Conservation (phyloP, 2,888 invertebrate genomes). For the Philereme vetulata region DNA sequence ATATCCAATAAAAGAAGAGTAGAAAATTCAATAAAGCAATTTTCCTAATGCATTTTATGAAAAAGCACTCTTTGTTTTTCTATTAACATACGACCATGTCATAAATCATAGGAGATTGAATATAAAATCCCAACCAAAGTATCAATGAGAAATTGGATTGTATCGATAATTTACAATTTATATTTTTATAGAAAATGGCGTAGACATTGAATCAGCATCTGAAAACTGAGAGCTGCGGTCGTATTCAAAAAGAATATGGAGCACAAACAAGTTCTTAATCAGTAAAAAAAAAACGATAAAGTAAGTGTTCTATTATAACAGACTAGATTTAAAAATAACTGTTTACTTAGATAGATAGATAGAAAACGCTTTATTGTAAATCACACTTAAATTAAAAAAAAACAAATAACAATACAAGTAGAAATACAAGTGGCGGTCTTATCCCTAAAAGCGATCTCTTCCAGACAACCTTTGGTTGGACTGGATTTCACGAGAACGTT, state of each 20-base stretch:
- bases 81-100: constrained; percentile 23
- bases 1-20: constrained; percentile 17
- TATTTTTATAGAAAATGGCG: constrained; percentile 33
- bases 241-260: constrained; percentile 17
- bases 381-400: too few species aligned
- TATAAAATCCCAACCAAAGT: constrained; percentile 18
- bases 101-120: constrained; percentile 33
- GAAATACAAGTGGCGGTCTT: too few species aligned
- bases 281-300: too few species aligned
- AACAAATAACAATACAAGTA: too few species aligned
- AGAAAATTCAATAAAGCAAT: constrained; percentile 23
- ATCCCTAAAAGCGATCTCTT: too few species aligned
- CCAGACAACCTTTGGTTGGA: too few species aligned
- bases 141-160: constrained; percentile 24
- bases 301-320: too few species aligned
- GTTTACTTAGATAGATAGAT: too few species aligned
- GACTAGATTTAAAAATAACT: too few species aligned
- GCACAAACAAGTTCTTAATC: too few species aligned
- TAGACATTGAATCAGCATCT: constrained; percentile 38
- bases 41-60: constrained; percentile 25
- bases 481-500: too few species aligned
- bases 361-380: too few species aligned
- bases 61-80: constrained; percentile 23
- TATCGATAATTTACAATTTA: constrained; percentile 42
- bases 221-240: constrained; percentile 10